Evolutionary conservation across 2,888 invertebrate species (phyloP).

Genomic region (Drosophila lutescens): DNA sequence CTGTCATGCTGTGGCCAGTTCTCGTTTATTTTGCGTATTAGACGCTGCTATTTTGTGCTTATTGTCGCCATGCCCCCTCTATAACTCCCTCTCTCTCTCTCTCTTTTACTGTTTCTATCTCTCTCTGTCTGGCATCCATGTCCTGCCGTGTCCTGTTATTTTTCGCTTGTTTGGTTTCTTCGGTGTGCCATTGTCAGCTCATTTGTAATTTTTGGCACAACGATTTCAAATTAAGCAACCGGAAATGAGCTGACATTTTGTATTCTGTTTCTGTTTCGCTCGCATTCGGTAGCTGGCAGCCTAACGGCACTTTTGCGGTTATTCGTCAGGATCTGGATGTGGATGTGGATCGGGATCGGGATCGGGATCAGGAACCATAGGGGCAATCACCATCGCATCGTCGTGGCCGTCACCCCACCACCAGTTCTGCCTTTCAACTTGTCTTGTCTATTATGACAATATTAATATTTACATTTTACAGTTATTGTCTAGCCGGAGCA

Average conservation of each 20-base stretch:
- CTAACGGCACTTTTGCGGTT: constrained; percentile 34
- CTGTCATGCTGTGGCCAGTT: constrained; percentile 70
- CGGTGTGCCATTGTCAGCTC: constrained; percentile 75
- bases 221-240: constrained; percentile 80
- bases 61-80: constrained; percentile 56
- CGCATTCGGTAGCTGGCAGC: constrained; percentile 6
- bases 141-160: constrained; percentile 64
- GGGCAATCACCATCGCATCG: constrained; percentile 30
- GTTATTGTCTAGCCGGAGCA: constrained; percentile 67
- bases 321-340: constrained; percentile 20
- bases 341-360: neutral
- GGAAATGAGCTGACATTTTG: constrained; percentile 74
- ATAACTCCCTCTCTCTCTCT: too few species aligned
- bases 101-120: too few species aligned
- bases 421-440: constrained; percentile 57
- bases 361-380: constrained; percentile 12
- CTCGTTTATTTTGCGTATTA: constrained; percentile 80
- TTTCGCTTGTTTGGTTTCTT: constrained; percentile 74
- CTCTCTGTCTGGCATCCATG: constrained; percentile 30
- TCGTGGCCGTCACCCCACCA: neutral
- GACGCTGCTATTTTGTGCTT: constrained; percentile 78
- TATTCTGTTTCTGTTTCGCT: constrained; percentile 24
- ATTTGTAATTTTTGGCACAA: constrained; percentile 74
- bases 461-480: constrained; percentile 80
- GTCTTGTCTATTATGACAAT: constrained; percentile 78